Evolutionary conservation across 2,888 invertebrate species (phyloP), one percentile per base, ranked within the genome.

Genomic region (Mermis nigrescens): DNA sequence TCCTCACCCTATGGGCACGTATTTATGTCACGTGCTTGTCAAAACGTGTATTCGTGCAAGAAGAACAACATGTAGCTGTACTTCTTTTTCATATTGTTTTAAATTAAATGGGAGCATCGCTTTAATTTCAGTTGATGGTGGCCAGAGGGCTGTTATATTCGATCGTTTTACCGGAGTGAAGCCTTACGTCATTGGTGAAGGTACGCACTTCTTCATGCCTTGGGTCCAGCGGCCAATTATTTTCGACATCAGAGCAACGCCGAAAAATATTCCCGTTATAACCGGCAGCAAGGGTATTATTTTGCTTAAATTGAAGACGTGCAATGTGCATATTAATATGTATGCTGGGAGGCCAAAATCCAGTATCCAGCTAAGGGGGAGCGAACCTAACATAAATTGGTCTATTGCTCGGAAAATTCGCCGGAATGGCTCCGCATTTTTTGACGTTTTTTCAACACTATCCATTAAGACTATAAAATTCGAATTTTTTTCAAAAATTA

Each of bases 191-290:
- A 83, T 86, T 31, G 95, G 95, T 29, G 98, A 98, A 77, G 98
- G 98, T 54, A 98, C 98, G 63, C 98, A 99, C 77, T 98, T 98
- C 76, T 85, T 86, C 70, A 83, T 99, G 73, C 98, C 98, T 2
- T 95, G 95, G 94, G 85, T 99, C 51, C 98, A 99, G 76, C 83
- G 83, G 69, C 95, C 98, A n/a, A 86, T 98, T 66, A 85, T 95
- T 67, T 98, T 90, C 76, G 95, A 99, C 75, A 89, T 95, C 66
- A 81, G 98, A 65, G 88, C 94, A 0, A 82, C 90, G 67, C 95
- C 98, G 53, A 83, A 95, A 75, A 92, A 91, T 77, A 85, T 99
- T 22, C 91, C 94, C 1, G 91, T 92, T 15, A 78, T 92, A 53
- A 98, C 98, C 60, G 98, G 95, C 69, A 92, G 92, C 75, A 99